Base-by-base conservation (phyloP, 1,140 invertebrate species). In the Calliopsis andreniformis region DNA sequence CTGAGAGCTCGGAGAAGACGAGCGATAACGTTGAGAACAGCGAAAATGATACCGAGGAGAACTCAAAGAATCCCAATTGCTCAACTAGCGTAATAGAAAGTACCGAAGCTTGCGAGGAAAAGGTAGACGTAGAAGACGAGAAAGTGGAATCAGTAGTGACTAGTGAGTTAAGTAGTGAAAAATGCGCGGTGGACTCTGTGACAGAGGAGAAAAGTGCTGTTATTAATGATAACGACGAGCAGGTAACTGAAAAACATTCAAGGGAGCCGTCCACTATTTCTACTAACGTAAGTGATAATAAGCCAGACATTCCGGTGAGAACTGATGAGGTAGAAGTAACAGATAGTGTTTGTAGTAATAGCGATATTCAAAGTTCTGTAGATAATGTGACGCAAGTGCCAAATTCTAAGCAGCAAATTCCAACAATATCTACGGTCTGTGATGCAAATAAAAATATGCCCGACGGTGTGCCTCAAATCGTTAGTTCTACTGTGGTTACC, bases 381-480 rank as follows among this genome's bases (percentile, higher is more conserved):
- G 87, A 90, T 89, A 92, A 91, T 85, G 88, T 85, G 90, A 93
- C 86, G 87, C 92, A 93, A 92, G 93, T 93, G 89, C 92, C 93
- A 88, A 93, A 92, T 89, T 77, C 93, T 84, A 93, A 94, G 79
- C 94, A 95, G 82, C 94, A 95, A 92, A 95, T 95, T 79, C 93
- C 94, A 87, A 94, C 95, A 80, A 95, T 95, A 92, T 95, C 95
- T 78, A 95, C 94, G 85, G 95, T 95, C 87, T 95, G 95, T 93
- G 95, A 95, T 93, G 93, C 92, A 88, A 92, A 90, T 90, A 90
- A 93, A 89, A 91, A 78, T 88, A 88, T 90, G 86, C 81, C 87
- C 87, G 90, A 91, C 76, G 88, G 85, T 90, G 89, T 92, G 89
- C 90, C 91, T 91, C 86, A 92, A 90, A 92, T 86, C 84, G 87